Base-by-base conservation (phyloP, 2,113 vertebrate species). In the Campylomormyrus numenius region DNA sequence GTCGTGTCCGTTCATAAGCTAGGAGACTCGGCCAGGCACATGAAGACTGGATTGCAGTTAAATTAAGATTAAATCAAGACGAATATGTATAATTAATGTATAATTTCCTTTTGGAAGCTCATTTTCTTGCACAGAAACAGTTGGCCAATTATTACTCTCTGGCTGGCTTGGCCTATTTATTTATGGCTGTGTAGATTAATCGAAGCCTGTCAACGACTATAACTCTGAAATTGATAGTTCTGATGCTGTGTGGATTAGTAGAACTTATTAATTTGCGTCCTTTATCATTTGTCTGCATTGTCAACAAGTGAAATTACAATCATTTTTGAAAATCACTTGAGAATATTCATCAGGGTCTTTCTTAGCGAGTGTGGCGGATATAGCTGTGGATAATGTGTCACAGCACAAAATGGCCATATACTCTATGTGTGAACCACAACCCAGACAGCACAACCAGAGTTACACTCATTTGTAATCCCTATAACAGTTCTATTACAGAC, bases 1-100 rank as follows among this genome's bases (percentile, higher is more conserved):
- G 3, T 31, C 6, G 19, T 52, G 48, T 6, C 31, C 11, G n/a
- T 39, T 87, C 24, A 48, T 50, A 85, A 46, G 3, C 24, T 45
- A n/a, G 39, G 52, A 89, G 84, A 87, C 42, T 39, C 13, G n/a
- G 13, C 1, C 45, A 48, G 83, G 19, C 6, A 48, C 42, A 35
- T 66, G 56, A 90, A 87, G 62, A n/a, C 58, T 70, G 27, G 62
- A 90, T 39, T 56, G 15, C 46, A 17, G 31, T 90, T 88, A 50
- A 87, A 90, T 45, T 88, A 42, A 80, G 85, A 88, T 90, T 88
- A 87, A 77, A 90, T 53, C 87, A 53, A 80, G 85, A 90, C 46
- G 45, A 85, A 86, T 56, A 56, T 85, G 58, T 53, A 49, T 27
- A 56, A 90, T 58, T 70, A 31, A 53, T 70, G 24, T 50, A 17